These are phyloP conservation scores for Drosophila funebris DNA, from an alignment of 1,140 invertebrate genomes.

Conservation along the genomic window DNA sequence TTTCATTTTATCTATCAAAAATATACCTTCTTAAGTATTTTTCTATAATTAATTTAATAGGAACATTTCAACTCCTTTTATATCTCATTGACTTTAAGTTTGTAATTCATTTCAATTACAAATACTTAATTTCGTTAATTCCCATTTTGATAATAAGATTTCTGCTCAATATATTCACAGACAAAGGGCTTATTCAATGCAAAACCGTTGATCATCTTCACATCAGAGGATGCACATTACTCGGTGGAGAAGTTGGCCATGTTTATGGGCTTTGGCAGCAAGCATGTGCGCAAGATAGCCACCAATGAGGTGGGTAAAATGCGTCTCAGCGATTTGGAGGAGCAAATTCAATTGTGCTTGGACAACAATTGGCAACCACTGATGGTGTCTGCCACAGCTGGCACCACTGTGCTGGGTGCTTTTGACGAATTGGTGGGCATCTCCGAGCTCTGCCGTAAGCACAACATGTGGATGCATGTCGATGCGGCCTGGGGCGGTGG, in stretches of 20 bases:
- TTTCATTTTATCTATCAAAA: too few relatives aligned
- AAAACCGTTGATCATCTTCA: constrained; percentile 90
- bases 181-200: constrained; percentile 88
- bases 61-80: too few relatives aligned
- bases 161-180: constrained; percentile 75
- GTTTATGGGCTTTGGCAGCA: constrained; percentile 90
- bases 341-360: constrained; percentile 88
- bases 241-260: constrained; percentile 94
- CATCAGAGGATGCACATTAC: constrained; percentile 96
- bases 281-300: constrained; percentile 90
- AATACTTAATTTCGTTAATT: too few relatives aligned
- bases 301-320: constrained; percentile 92
- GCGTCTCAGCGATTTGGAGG: constrained; percentile 88
- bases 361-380: constrained; percentile 90
- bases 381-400: constrained; percentile 95
- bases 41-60: too few relatives aligned
- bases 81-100: neutral
- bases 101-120: neutral
- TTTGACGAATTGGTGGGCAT: constrained; percentile 94
- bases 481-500: constrained; percentile 98
- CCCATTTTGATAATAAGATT: neutral
- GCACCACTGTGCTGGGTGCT: constrained; percentile 91
- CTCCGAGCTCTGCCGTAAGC: constrained; percentile 91
- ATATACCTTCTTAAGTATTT: too few relatives aligned
- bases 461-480: constrained; percentile 96